Percentiles rank a stretch among this genome's conserved stretches.
phyloP scores from a whole-genome alignment of 2,113 vertebrate species.

The Ceyx cyanopectus region DNA sequence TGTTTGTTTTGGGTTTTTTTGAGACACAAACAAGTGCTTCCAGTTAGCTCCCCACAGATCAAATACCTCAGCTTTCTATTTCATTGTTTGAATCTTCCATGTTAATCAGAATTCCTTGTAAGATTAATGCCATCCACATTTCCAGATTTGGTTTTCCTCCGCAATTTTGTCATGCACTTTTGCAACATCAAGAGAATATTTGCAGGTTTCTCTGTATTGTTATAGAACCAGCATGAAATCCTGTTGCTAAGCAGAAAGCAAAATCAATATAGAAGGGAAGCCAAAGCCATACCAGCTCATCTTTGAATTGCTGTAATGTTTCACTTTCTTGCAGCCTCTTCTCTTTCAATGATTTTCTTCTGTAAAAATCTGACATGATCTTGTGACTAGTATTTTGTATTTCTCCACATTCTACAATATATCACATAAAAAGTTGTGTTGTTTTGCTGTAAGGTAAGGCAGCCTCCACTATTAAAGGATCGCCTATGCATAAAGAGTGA shows the following conservation, averaged over 20 bases:
- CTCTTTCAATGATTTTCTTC: background rate
- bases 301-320: background rate
- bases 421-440: background rate
- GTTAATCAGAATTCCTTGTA: background rate
- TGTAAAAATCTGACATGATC: background rate
- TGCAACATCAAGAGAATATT: background rate
- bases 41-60: background rate
- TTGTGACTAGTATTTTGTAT: background rate
- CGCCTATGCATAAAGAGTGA: background rate
- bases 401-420: background rate
- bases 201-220: background rate
- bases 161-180: background rate
- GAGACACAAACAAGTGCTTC: background rate
- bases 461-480: background rate
- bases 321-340: background rate
- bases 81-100: background rate
- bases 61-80: background rate
- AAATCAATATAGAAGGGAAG: constrained; percentile 37
- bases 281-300: background rate
- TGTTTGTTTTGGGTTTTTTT: background rate
- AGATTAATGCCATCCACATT: background rate
- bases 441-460: background rate
- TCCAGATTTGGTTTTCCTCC: background rate
- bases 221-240: background rate
- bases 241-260: constrained; percentile 56